Conservation (phyloP, 2,113 vertebrate genomes). For the Lynx canadensis region DNA sequence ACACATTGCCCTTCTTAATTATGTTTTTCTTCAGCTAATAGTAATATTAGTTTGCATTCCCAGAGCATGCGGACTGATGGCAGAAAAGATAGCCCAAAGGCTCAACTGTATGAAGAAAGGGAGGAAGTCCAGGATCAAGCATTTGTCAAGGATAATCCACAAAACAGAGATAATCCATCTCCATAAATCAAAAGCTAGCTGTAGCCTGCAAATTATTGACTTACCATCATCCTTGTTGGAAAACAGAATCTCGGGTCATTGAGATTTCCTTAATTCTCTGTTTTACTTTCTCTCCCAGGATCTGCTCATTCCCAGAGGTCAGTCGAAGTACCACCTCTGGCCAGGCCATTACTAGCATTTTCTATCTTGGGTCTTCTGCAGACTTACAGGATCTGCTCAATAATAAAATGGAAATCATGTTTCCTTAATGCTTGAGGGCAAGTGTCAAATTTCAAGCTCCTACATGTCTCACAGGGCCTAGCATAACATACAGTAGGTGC, state of each 20-base stretch:
- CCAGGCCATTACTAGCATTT: not conserved
- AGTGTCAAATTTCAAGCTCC: not conserved
- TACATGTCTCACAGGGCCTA: not conserved
- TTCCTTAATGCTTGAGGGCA: not conserved
- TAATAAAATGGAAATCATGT: not conserved
- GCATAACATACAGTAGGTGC: not conserved
- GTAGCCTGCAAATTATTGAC: not conserved
- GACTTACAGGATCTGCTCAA: not conserved
- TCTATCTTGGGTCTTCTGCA: not conserved
- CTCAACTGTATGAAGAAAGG: not conserved
- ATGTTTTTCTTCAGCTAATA: conserved; percentile 41
- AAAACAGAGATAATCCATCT: not conserved
- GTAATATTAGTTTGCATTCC: not conserved
- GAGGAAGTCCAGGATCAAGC: not conserved
- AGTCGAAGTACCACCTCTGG: not conserved
- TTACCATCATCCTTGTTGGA: not conserved
- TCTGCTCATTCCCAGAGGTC: not conserved
- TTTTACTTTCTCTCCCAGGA: not conserved
- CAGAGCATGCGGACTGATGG: not conserved
- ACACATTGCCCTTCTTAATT: conserved; percentile 37
- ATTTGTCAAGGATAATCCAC: conserved; percentile 14
- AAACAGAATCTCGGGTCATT: not conserved
- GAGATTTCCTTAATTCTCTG: not conserved
- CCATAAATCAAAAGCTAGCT: not conserved
- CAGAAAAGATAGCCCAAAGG: not conserved